phyloP scores from a whole-genome alignment of 2,888 invertebrate genomes.

The Apocheima hispidaria region DNA sequence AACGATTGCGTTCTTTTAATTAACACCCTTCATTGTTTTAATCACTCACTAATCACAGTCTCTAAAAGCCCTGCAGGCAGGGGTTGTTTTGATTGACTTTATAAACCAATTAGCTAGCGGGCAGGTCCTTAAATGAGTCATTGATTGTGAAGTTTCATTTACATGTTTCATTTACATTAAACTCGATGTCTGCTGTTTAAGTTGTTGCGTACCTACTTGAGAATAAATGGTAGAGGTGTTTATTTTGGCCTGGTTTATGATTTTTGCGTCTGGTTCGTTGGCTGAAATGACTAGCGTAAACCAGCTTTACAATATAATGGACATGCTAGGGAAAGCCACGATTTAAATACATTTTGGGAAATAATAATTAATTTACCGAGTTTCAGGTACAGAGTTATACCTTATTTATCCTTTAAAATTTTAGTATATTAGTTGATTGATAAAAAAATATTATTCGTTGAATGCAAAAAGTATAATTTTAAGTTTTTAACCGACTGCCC shows the following conservation, averaged over 20 bases:
- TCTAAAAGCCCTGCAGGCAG: slow-evolving; percentile 48
- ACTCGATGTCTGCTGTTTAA: slow-evolving; percentile 11
- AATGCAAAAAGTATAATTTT: too few relatives aligned
- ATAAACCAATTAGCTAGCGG: slow-evolving; percentile 56
- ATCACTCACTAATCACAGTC: slow-evolving; percentile 50
- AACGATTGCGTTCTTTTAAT: slow-evolving; percentile 40
- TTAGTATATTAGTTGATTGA: neutral
- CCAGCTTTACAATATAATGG: neutral
- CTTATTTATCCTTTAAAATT: neutral
- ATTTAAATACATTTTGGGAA: neutral
- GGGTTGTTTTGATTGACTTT: slow-evolving; percentile 60
- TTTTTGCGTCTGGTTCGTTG: slow-evolving; percentile 3
- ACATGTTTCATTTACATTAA: slow-evolving; percentile 32
- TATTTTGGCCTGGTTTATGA: slow-evolving; percentile 7
- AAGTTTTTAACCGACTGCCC: too few relatives aligned
- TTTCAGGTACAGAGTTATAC: neutral
- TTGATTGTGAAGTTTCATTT: slow-evolving; percentile 34
- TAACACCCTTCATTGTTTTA: slow-evolving; percentile 47
- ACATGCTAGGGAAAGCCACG: neutral
- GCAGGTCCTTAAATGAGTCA: slow-evolving; percentile 42
- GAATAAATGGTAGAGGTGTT: neutral
- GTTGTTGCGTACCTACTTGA: slow-evolving; percentile 18
- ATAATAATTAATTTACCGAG: neutral
- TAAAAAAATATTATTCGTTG: too few relatives aligned
- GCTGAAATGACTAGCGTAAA: neutral